Conservation (phyloP, 2,888 invertebrate species). For the Reticulitermes lucifugus region DNA sequence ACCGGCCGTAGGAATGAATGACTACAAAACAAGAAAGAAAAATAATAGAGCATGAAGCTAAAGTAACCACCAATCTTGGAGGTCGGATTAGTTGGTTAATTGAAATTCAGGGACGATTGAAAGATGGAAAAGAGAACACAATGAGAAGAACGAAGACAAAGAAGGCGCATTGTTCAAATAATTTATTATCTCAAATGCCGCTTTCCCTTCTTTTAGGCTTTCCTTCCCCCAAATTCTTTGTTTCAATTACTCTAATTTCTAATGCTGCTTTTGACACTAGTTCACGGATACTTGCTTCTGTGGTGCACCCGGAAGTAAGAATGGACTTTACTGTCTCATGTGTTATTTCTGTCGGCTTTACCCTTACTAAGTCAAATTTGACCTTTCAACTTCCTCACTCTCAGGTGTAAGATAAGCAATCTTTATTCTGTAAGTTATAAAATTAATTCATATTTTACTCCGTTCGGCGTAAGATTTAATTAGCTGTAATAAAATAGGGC, state of each 20-base stretch:
- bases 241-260: neutral
- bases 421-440: no score
- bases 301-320: no score
- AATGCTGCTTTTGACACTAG: neutral
- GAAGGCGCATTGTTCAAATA: neutral
- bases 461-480: no score
- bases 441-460: no score
- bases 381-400: no score
- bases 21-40: neutral
- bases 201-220: no score
- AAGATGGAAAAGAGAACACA: neutral
- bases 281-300: neutral
- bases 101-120: constrained; percentile 13
- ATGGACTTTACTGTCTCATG: no score
- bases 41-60: neutral
- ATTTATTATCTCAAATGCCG: no score
- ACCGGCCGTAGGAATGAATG: neutral
- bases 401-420: no score
- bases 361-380: no score
- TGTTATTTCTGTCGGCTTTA: no score
- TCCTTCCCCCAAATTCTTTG: neutral
- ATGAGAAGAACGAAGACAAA: constrained; percentile 4
- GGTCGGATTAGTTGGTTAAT: constrained; percentile 3
- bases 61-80: neutral
- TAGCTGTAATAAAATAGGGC: no score